Conservation (phyloP, 1,140 invertebrate species). For the Platorchestia sp. region DNA sequence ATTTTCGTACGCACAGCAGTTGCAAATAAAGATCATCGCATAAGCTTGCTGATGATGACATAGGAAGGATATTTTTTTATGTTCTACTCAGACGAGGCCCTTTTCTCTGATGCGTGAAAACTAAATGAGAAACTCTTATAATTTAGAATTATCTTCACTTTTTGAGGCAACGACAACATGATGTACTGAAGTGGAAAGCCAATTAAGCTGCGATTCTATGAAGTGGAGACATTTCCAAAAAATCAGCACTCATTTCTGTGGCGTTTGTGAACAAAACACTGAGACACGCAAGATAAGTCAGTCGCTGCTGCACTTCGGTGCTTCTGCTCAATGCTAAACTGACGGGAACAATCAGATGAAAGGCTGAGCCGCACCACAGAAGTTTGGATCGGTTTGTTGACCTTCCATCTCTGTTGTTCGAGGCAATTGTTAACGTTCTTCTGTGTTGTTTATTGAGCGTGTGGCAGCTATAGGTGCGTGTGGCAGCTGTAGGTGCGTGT, state of each 20-base stretch:
- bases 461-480: too few relatives aligned
- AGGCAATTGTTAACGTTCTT: too few relatives aligned
- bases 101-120: background rate
- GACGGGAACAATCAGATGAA: background rate
- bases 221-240: background rate
- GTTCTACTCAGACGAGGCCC: too few relatives aligned
- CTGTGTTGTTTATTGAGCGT: too few relatives aligned
- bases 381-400: too few relatives aligned
- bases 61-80: too few relatives aligned
- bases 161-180: background rate
- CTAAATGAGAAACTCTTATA: background rate
- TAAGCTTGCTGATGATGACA: too few relatives aligned
- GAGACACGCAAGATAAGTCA: background rate
- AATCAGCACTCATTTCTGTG: background rate
- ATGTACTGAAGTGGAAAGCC: background rate
- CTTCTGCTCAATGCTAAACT: background rate
- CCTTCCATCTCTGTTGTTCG: too few relatives aligned
- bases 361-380: background rate
- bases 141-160: background rate
- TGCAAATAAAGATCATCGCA: too few relatives aligned
- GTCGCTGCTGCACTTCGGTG: background rate
- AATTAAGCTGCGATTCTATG: background rate
- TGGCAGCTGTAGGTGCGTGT: too few relatives aligned
- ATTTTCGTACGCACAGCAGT: too few relatives aligned
- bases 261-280: background rate